Evolutionary conservation across 2,888 invertebrate genomes (phyloP), one percentile per base, ranked within the genome.

Genomic region (Artemia sinica): DNA sequence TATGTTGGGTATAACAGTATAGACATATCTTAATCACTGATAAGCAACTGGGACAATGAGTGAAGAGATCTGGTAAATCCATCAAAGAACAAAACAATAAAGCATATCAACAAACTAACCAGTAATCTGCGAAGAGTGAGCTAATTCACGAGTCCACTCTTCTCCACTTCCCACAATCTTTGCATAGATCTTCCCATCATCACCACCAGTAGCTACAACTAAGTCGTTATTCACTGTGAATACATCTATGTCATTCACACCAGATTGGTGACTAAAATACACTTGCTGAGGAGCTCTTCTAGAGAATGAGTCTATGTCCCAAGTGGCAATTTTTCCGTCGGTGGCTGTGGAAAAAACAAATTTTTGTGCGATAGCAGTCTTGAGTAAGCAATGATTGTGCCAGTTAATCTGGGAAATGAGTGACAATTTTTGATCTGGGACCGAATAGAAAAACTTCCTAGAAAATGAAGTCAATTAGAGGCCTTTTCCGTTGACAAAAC

Each of bases 171-270:
- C 28, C n/a, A 58, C 63, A n/a, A n/a, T 10, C 63, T 9, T 58
- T 28, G 28, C 28, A 58, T 9, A 58, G 8, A 58, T 18, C 14
- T n/a, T 28, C n/a, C 28, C 28, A 11, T 58, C 63, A 58, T 58
- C 63, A 2, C 63, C 63, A 58, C 63, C n/a, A 58, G 63, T 10
- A 58, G 63, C n/a, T 18, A 58, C 9, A 28, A 58, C n/a, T n/a
- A 10, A 18, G 28, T 58, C 63, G 10, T 11, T 28, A 58, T 8
- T 28, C n/a, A 58, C 63, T n/a, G 63, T 18, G 28, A 58, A 58
- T 28, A n/a, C 8, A 58, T 58, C 63, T n/a, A 58, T 58, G 28
- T 28, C n/a, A 58, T 58, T 58, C 14, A 58, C 63, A 58, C 63
- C 63, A n/a, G 63, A 58, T 10, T 58, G 63, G 11, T 58, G 63